Conservation (phyloP, 2,113 vertebrate species). For the Catharus bicknelli region DNA sequence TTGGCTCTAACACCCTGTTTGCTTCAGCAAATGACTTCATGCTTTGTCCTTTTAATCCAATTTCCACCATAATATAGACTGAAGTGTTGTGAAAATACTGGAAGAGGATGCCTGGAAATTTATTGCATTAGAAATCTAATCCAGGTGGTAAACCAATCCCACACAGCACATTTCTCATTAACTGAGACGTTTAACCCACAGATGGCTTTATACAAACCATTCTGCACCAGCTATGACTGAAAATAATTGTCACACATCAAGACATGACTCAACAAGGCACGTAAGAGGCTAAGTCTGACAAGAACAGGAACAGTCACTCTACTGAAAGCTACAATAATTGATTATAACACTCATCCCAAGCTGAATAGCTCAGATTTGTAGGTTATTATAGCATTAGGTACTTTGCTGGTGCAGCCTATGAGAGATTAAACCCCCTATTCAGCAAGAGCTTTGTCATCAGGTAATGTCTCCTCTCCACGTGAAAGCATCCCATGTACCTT, state of each 20-base stretch:
- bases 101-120: slow-evolving; percentile 37
- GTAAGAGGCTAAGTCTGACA: not conserved
- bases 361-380: not conserved
- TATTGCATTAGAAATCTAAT: slow-evolving; percentile 14
- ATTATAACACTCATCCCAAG: not conserved
- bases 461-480: not conserved
- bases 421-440: not conserved
- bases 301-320: not conserved
- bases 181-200: not conserved
- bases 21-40: slow-evolving; percentile 49
- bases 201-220: not conserved
- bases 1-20: slow-evolving; percentile 42
- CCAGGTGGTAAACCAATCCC: slow-evolving; percentile 33
- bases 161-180: slow-evolving; percentile 5
- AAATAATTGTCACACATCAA: not conserved
- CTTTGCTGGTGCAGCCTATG: not conserved
- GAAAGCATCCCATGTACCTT: not conserved
- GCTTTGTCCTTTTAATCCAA: slow-evolving; percentile 59
- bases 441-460: not conserved
- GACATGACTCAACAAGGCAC: not conserved
- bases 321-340: not conserved
- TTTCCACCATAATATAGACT: slow-evolving; percentile 49
- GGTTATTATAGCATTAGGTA: not conserved
- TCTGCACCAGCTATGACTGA: not conserved
- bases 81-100: slow-evolving; percentile 32